Conservation (phyloP, 1,140 invertebrate species). For the Cylas formicarius region DNA sequence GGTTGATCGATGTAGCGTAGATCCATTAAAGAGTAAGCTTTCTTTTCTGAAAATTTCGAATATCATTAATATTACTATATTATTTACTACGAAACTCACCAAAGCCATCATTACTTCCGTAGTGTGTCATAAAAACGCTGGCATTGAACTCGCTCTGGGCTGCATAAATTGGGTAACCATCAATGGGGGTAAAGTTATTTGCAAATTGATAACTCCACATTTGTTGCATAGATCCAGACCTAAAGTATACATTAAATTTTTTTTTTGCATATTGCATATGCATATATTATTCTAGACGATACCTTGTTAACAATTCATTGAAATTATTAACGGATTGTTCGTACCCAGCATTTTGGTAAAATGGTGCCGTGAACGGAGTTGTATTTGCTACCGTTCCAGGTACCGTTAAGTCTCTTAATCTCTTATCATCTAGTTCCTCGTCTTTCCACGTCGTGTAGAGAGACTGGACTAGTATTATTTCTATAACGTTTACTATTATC, state of each 20-base stretch:
- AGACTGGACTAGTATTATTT: slow-evolving; percentile 54
- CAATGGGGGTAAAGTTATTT: slow-evolving; percentile 32
- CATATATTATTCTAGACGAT: slow-evolving; percentile 2
- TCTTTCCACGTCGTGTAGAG: slow-evolving; percentile 51
- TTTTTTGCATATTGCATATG: slow-evolving; percentile 1
- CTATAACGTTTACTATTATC: slow-evolving; percentile 50
- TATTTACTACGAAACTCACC: slow-evolving; percentile 40
- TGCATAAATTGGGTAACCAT: slow-evolving; percentile 35
- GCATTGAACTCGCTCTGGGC: slow-evolving; percentile 54
- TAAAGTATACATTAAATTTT: slow-evolving; percentile 20
- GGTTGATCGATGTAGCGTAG: slow-evolving; percentile 41
- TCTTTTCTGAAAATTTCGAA: slow-evolving; percentile 37
- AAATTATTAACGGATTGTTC: slow-evolving; percentile 35
- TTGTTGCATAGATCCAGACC: slow-evolving; percentile 31
- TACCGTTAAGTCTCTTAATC: slow-evolving; percentile 39
- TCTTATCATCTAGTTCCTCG: slow-evolving; percentile 42
- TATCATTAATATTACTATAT: slow-evolving; percentile 1
- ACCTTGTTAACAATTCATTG: slow-evolving; percentile 33
- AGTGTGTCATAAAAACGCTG: slow-evolving; percentile 48
- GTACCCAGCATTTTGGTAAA: slow-evolving; percentile 39
- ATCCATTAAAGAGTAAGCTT: slow-evolving; percentile 50
- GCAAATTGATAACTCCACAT: slow-evolving; percentile 31
- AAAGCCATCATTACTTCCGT: slow-evolving; percentile 26
- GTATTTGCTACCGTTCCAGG: slow-evolving; percentile 33
- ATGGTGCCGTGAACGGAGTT: slow-evolving; percentile 25